A percentile compares a stretch with the other conserved stretches of the same genome.
These are phyloP conservation scores for Homarus americanus DNA, from an alignment of 1,140 invertebrate species.

Conservation along the genomic window DNA sequence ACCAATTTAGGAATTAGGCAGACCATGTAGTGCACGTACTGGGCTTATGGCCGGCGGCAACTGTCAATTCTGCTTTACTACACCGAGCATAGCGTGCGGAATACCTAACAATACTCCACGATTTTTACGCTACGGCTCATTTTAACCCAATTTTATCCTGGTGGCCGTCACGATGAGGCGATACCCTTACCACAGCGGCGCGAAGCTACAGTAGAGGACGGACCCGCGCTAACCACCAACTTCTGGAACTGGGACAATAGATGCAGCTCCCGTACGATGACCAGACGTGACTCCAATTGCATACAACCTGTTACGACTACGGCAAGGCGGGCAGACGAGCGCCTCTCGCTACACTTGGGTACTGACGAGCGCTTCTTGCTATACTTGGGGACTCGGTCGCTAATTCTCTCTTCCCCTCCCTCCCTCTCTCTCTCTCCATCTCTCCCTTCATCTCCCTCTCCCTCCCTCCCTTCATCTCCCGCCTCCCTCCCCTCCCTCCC, in stretches of 20 bases:
- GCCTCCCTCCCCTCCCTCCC: neutral
- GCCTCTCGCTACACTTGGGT: neutral
- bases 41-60: conserved; percentile 39
- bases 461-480: neutral
- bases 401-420: no score
- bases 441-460: neutral
- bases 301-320: neutral
- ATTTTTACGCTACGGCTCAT: conserved; percentile 25
- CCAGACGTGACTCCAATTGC: neutral
- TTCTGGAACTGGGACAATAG: neutral
- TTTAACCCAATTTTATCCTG: conserved; percentile 16
- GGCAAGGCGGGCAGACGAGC: neutral
- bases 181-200: neutral
- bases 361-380: no score
- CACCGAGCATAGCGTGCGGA: conserved; percentile 26
- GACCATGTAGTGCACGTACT: conserved; percentile 31
- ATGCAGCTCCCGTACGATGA: neutral
- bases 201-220: neutral
- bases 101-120: conserved; percentile 37
- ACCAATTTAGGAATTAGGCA: neutral
- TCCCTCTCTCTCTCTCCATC: neutral
- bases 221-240: neutral
- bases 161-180: neutral
- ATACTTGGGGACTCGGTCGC: no score
- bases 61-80: conserved; percentile 56